Base-by-base conservation (phyloP, 2,888 invertebrate species). In the Lordiphosa fenestrarum region DNA sequence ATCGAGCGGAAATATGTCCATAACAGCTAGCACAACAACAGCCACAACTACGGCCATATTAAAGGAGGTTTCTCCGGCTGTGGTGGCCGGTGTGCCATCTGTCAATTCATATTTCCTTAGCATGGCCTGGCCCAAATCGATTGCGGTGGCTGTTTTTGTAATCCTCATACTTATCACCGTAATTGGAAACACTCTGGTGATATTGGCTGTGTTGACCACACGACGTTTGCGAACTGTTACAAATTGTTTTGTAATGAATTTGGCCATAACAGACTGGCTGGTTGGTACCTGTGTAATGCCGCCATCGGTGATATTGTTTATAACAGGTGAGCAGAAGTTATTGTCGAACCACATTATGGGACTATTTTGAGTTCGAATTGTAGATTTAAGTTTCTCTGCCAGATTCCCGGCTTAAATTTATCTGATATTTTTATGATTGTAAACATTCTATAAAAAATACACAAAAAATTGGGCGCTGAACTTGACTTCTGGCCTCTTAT, bases 231-330 rank as follows among this genome's bases (percentile, higher is more conserved):
- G 98, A 53, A 97, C 97, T 0, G 97, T 98, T 25, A 98, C 98
- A 47, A 98, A 98, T 88, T 96, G 97, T 86, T 97, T 98, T 90
- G 97, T 98, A 65, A 96, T 97, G 84, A 98, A 97, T 58, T 90
- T 98, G 86, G 98, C 98, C 0, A 94, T 95, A 0, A 98, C 98
- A 30, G 98, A 98, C 91, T 93, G 97, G 90, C 89, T 98, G 69
- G 97, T 99, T 0, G 98, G 98, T 2, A 93, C 97, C 13, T 95
- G 96, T 78, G 98, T 98, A 0, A 95, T 98, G 94, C 98, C 98
- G 4, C 97, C 97, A 46, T 96, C 97, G 10, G 96, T 97, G 42
- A 94, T 95, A 49, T 92, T 95, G 59, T 94, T 95, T 89, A 92
- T 97, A 68, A 93, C 93, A 90, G 96, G 96, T 92, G 90, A 94